These are phyloP conservation scores for Limulus polyphemus DNA, from an alignment of 2,888 invertebrate species.

Conservation along the genomic window DNA sequence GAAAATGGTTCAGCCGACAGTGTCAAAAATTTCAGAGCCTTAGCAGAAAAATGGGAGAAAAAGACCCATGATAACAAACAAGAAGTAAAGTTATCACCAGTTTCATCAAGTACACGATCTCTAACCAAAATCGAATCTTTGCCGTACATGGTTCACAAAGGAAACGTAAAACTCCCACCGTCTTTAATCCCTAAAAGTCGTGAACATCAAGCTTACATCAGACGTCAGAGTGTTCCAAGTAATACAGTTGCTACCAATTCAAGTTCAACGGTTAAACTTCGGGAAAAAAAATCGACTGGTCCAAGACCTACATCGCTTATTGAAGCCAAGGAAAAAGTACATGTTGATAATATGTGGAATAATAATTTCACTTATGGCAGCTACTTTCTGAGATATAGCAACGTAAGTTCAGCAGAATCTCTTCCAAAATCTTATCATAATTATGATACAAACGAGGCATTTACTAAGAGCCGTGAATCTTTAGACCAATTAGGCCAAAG, in stretches of 20 bases:
- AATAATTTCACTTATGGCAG: neutral
- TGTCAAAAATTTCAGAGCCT: constrained; percentile 32
- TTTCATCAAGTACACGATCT: constrained; percentile 5
- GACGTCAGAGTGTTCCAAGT: too few relatives aligned
- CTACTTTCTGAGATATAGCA: neutral
- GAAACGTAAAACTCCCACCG: constrained; percentile 9
- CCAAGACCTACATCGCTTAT: constrained; percentile 24
- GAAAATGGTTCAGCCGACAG: constrained; percentile 18
- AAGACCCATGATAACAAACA: constrained; percentile 27
- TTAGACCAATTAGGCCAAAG: neutral
- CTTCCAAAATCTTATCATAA: too few relatives aligned
- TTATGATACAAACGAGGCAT: too few relatives aligned
- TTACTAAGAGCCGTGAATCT: too few relatives aligned
- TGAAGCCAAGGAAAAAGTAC: constrained; percentile 8
- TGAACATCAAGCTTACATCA: too few relatives aligned
- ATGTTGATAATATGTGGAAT: neutral
- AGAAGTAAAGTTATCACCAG: neutral
- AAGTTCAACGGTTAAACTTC: constrained; percentile 11
- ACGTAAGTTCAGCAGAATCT: too few relatives aligned
- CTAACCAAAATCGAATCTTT: constrained; percentile 6
- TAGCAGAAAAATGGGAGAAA: constrained; percentile 37
- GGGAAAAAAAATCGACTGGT: constrained; percentile 14
- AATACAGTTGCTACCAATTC: too few relatives aligned
- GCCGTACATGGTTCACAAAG: too few relatives aligned
- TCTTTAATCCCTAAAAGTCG: constrained; percentile 3